A percentile compares a stretch with the other conserved stretches of the same genome.
Conservation (phyloP, 2,113 vertebrate species). For the Aleadryas rufinucha region DNA sequence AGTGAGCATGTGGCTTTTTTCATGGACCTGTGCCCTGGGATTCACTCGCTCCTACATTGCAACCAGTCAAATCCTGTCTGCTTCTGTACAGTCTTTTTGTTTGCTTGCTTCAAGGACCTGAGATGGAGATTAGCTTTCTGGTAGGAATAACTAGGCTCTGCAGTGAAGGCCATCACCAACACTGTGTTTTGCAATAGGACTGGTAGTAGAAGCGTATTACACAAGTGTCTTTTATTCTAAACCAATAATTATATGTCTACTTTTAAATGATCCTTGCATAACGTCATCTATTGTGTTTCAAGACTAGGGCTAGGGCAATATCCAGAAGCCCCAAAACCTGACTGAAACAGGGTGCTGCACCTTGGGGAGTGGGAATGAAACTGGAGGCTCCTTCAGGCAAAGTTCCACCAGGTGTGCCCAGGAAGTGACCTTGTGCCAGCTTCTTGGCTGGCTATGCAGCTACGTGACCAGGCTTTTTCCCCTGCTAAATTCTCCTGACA, state of each 20-base stretch:
- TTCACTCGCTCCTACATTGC: neutral
- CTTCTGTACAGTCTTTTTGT: neutral
- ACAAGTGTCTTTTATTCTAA: neutral
- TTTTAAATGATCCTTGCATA: neutral
- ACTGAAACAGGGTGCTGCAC: neutral
- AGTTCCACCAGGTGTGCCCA: neutral
- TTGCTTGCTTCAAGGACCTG: neutral
- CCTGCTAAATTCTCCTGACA: neutral
- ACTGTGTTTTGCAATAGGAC: neutral
- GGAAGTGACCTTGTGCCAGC: neutral
- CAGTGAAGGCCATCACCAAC: neutral
- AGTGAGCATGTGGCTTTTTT: rapidly evolving
- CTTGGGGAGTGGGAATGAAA: neutral
- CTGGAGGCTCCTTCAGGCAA: neutral
- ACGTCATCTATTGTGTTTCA: neutral
- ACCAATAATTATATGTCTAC: neutral
- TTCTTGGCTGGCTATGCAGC: neutral
- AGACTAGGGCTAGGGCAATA: neutral
- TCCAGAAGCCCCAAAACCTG: neutral
- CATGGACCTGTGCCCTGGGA: neutral
- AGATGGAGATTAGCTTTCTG: neutral
- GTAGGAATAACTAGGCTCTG: neutral
- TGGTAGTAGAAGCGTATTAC: rapidly evolving
- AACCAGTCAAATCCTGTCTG: neutral
- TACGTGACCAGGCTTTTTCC: rapidly evolving